phyloP scores from a whole-genome alignment of 2,888 invertebrate genomes.

The Plutella xylostella region DNA sequence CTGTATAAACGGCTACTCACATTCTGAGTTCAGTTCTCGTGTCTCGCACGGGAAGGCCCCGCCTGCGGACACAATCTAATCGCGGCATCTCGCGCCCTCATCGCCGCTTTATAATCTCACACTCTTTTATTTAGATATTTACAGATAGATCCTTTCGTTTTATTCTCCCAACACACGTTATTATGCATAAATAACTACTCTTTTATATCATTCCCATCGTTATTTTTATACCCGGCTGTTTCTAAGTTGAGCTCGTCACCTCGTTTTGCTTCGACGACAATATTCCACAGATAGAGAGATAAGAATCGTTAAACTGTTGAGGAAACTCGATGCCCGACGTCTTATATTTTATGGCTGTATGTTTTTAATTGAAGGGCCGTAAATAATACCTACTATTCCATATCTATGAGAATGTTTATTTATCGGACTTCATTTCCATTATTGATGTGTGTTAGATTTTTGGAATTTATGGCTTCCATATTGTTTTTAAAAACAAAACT shows the following conservation, averaged over 20 bases:
- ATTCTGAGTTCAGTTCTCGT: too few relatives aligned
- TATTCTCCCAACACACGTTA: constrained; percentile 57
- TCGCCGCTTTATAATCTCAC: constrained; percentile 46
- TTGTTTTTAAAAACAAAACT: neutral
- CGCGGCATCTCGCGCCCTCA: constrained; percentile 51
- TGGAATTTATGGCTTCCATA: neutral
- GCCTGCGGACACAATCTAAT: constrained; percentile 38
- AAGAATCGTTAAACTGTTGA: constrained; percentile 50
- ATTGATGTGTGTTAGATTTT: too few relatives aligned
- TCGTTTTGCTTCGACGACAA: constrained; percentile 39
- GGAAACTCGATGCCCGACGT: constrained; percentile 52
- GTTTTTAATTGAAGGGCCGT: constrained; percentile 5
- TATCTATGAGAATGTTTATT: constrained; percentile 5
- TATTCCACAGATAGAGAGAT: constrained; percentile 58
- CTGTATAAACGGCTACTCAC: too few relatives aligned
- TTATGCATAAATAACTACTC: constrained; percentile 61
- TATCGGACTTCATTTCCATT: too few relatives aligned
- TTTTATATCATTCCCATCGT: constrained; percentile 62
- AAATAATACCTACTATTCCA: constrained; percentile 5
- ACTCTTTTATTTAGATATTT: constrained; percentile 65
- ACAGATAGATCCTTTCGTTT: constrained; percentile 59
- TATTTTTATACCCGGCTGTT: constrained; percentile 52
- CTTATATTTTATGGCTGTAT: constrained; percentile 41
- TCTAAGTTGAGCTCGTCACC: constrained; percentile 54
- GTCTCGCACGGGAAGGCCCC: too few relatives aligned